Percentiles rank a stretch among this genome's conserved stretches.
Evolutionary conservation across 2,113 vertebrate species (phyloP).

Genomic region (Psilopsiagon aurifrons): DNA sequence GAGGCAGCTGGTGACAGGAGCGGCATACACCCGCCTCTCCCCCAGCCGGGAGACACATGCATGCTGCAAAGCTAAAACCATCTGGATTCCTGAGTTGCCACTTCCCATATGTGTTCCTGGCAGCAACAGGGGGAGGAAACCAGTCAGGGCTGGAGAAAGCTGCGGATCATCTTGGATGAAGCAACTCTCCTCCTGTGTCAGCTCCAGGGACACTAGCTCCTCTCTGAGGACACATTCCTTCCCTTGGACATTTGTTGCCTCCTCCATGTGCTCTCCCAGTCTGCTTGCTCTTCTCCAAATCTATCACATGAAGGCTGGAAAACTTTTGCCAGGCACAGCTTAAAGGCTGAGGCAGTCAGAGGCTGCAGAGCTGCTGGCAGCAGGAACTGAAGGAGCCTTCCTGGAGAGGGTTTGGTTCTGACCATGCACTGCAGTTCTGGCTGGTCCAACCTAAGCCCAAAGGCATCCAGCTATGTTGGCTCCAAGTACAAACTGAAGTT

Average conservation of each 20-base stretch:
- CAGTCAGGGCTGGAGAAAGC: neutral
- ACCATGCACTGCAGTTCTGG: neutral
- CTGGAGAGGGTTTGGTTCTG: neutral
- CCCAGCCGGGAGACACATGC: neutral
- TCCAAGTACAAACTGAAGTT: neutral
- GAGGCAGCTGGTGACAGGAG: neutral
- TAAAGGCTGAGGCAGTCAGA: neutral
- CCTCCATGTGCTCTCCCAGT: too few relatives aligned
- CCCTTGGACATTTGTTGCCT: neutral
- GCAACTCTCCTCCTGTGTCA: neutral
- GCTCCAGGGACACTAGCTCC: neutral
- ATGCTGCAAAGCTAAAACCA: neutral
- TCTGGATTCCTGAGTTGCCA: neutral
- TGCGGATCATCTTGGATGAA: neutral
- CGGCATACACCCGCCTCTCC: neutral
- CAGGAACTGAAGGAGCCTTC: neutral
- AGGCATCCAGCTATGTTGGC: neutral
- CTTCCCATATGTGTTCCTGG: neutral
- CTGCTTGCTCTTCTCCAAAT: neutral
- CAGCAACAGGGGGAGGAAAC: neutral
- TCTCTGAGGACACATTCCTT: neutral
- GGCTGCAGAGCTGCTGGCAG: neutral
- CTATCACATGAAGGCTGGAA: fast-evolving
- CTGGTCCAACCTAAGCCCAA: neutral
- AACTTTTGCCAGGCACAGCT: neutral